phyloP scores from a whole-genome alignment of 2,113 vertebrate genomes.

The Oostethus manadensis region DNA sequence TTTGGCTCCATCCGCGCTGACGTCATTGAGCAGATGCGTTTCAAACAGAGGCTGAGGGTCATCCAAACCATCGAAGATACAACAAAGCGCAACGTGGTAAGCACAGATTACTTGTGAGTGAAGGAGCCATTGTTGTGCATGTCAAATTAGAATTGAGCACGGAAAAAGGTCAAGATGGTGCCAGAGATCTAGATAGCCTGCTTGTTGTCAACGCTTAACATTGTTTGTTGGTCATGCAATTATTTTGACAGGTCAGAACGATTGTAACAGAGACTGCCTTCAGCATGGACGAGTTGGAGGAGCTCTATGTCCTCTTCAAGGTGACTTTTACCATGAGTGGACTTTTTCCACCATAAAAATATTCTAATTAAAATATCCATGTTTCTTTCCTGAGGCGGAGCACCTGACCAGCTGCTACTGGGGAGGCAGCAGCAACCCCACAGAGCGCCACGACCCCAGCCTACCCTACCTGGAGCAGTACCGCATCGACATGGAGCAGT shows the following conservation, averaged over 20 bases:
- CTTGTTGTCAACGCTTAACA: not conserved
- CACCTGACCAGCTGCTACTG: constrained; percentile 98
- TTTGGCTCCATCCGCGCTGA: constrained; percentile 93
- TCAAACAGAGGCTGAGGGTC: constrained; percentile 94
- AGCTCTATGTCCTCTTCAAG: constrained; percentile 94
- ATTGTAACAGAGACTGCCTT: constrained; percentile 96
- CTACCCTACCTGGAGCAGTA: constrained; percentile 98
- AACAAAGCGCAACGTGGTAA: constrained; percentile 95
- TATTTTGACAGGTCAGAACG: constrained; percentile 80
- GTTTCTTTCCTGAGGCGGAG: constrained; percentile 75
- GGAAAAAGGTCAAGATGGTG: constrained; percentile 2
- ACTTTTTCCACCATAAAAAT: not conserved
- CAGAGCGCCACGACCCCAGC: constrained; percentile 92
- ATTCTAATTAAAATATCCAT: not conserved
- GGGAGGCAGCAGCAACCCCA: constrained; percentile 89
- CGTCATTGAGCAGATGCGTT: constrained; percentile 97
- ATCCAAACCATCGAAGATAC: constrained; percentile 97
- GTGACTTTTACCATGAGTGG: constrained; percentile 58
- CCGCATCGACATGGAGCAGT: constrained; percentile 94
- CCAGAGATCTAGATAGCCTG: not conserved
- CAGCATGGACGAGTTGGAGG: constrained; percentile 89
- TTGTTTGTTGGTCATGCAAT: not conserved
- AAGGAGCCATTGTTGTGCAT: not conserved
- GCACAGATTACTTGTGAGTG: constrained; percentile 7
- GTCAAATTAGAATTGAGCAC: constrained; percentile 1